Conservation (phyloP, 2,797 vertebrate genomes). For the Sebastes paucispinis region DNA sequence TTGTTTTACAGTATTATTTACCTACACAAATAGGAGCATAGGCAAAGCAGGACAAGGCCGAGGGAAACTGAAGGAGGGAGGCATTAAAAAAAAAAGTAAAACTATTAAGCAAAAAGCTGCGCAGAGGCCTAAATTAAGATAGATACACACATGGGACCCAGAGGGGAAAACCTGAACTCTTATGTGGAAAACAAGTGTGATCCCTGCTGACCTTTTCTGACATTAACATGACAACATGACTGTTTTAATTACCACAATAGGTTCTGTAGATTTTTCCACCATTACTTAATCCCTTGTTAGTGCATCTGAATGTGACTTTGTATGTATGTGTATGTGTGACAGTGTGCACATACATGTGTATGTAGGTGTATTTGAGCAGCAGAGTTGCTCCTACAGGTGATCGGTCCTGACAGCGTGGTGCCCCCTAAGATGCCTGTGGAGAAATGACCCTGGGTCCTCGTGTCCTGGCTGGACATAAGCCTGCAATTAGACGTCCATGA, state of each 20-base stretch:
- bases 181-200: slow-evolving; percentile 34
- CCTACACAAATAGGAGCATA: not conserved
- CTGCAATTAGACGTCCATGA: slow-evolving; percentile 59
- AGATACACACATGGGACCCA: not conserved
- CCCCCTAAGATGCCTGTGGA: slow-evolving; percentile 51
- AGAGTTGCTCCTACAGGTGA: slow-evolving; percentile 19
- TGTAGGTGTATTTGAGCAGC: slow-evolving; percentile 1
- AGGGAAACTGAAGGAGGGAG: not conserved
- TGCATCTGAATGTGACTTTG: slow-evolving; percentile 1
- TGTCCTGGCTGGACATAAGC: slow-evolving; percentile 34
- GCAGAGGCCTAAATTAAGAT: not conserved
- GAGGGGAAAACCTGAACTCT: not conserved
- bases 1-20: not conserved
- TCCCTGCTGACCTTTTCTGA: slow-evolving; percentile 1
- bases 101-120: not conserved
- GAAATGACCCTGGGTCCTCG: slow-evolving; percentile 43
- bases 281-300: not conserved
- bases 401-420: slow-evolving; percentile 39
- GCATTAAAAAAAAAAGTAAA: not conserved
- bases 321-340: not conserved
- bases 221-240: slow-evolving; percentile 27
- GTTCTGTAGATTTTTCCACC: slow-evolving; percentile 14
- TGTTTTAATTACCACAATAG: not conserved
- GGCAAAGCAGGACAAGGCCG: not conserved
- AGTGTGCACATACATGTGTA: not conserved